Evolutionary conservation across 2,797 vertebrate genomes (phyloP).

Genomic region (Orestias chungarensis): DNA sequence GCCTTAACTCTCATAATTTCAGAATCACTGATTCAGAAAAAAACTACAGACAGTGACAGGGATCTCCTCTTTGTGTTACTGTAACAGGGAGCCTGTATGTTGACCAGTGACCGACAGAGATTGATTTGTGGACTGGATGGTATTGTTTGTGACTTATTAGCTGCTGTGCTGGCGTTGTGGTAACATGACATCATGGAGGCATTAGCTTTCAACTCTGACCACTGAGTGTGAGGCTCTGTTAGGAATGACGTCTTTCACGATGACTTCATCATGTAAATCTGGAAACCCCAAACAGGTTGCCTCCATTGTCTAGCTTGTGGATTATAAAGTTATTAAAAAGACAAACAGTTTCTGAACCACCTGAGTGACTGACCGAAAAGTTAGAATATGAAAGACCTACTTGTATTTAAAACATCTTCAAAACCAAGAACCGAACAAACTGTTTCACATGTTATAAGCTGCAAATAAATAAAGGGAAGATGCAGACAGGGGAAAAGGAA

Average conservation of each 20-base stretch:
- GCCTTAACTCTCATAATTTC: conserved; percentile 54
- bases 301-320: conserved; percentile 37
- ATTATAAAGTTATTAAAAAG: conserved; percentile 20
- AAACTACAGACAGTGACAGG: conserved; percentile 42
- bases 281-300: conserved; percentile 61
- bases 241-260: conserved; percentile 50
- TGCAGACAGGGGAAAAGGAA: neutral
- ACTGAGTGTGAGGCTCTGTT: conserved; percentile 42
- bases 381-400: neutral
- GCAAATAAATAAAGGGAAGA: neutral
- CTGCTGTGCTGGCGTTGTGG: conserved; percentile 41
- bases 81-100: conserved; percentile 34
- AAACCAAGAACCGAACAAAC: conserved; percentile 5
- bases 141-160: conserved; percentile 54
- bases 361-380: conserved; percentile 9
- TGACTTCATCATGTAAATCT: conserved; percentile 63
- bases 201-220: conserved; percentile 58
- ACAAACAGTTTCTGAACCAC: conserved; percentile 18
- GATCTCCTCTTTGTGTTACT: conserved; percentile 6
- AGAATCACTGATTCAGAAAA: conserved; percentile 43
- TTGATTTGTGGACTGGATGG: conserved; percentile 34
- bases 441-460: neutral
- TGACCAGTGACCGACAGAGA: conserved; percentile 35
- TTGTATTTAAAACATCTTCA: neutral
- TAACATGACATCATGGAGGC: conserved; percentile 67